phyloP scores from a whole-genome alignment of 2,113 vertebrate genomes.

The Turnix velox region DNA sequence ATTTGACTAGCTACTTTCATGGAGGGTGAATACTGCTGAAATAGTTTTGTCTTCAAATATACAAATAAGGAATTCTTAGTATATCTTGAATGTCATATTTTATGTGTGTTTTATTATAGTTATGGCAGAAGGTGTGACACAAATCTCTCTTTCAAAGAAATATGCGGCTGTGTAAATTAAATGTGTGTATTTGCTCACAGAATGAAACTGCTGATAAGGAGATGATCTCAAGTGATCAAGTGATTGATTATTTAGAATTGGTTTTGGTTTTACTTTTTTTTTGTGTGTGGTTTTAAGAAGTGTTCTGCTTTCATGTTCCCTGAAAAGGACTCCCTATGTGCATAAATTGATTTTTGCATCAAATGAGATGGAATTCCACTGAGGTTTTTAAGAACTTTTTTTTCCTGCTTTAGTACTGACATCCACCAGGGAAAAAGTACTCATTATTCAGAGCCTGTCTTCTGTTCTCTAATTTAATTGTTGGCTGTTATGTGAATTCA shows the following conservation, averaged over 20 bases:
- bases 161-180: not conserved
- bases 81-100: not conserved
- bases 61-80: not conserved
- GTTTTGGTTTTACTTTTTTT: not conserved
- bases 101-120: not conserved
- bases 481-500: slow-evolving; percentile 7
- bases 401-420: not conserved
- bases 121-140: not conserved
- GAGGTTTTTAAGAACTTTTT: not conserved
- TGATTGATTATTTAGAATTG: not conserved
- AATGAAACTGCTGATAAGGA: not conserved
- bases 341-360: not conserved
- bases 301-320: not conserved
- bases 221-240: not conserved
- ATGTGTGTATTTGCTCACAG: not conserved
- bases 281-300: not conserved
- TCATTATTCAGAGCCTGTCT: not conserved
- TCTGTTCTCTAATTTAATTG: slow-evolving; percentile 35
- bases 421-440: not conserved
- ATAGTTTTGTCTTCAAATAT: not conserved
- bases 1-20: not conserved
- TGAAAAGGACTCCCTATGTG: not conserved
- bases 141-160: not conserved
- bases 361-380: not conserved
- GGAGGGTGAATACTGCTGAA: not conserved